phyloP scores from a whole-genome alignment of 2,797 vertebrate genomes.

The Alcedo quadribrachys region DNA sequence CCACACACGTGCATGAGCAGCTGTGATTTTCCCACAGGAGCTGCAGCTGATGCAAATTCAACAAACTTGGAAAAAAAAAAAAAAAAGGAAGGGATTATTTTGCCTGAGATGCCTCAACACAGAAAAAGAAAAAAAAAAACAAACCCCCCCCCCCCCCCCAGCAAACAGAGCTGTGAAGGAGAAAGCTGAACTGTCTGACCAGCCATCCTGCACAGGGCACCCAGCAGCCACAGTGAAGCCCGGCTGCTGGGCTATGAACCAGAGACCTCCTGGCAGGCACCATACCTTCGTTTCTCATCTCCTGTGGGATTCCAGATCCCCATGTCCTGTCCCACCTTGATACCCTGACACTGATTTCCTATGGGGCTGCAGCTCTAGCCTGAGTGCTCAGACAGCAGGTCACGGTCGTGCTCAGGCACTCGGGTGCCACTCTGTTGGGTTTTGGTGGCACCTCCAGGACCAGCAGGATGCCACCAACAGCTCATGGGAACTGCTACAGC shows the following conservation, averaged over 20 bases:
- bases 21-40: background rate
- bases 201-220: background rate
- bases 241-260: no score
- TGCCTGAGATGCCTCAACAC: background rate
- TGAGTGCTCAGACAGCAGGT: background rate
- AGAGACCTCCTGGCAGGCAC: background rate
- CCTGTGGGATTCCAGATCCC: background rate
- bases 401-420: accelerated
- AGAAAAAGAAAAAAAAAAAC: background rate
- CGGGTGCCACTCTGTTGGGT: background rate
- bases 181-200: background rate
- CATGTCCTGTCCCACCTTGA: background rate
- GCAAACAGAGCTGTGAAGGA: background rate
- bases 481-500: background rate
- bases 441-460: background rate
- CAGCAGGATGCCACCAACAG: background rate
- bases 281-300: background rate
- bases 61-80: background rate
- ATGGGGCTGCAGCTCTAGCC: background rate
- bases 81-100: background rate
- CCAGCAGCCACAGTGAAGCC: background rate
- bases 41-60: background rate
- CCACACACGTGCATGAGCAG: background rate
- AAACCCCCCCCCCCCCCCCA: background rate
- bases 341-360: background rate